Conservation (phyloP, 2,888 invertebrate genomes). For the Sesia bembeciformis region DNA sequence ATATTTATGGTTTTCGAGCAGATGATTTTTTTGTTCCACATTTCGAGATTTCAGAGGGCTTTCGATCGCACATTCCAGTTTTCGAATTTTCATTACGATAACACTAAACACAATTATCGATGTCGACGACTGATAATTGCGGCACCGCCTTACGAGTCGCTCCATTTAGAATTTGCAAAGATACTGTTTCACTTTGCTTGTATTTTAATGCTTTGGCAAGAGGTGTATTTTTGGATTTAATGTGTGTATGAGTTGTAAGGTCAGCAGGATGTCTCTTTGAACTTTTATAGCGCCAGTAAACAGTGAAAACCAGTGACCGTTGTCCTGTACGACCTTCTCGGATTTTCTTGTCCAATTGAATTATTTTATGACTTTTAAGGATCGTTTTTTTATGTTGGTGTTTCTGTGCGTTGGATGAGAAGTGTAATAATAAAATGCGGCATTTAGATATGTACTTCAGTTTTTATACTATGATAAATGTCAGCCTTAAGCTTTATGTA, state of each 20-base stretch:
- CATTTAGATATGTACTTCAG: too few relatives aligned
- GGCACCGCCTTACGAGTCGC: slow-evolving; percentile 19
- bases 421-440: too few relatives aligned
- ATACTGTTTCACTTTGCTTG: slow-evolving; percentile 4
- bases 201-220: neutral
- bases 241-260: slow-evolving; percentile 10
- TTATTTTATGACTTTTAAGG: neutral
- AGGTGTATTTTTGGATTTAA: slow-evolving; percentile 1
- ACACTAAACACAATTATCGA: slow-evolving; percentile 4
- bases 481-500: too few relatives aligned
- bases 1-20: too few relatives aligned
- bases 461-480: too few relatives aligned
- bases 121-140: slow-evolving; percentile 18
- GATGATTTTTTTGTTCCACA: too few relatives aligned
- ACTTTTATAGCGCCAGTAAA: slow-evolving; percentile 14
- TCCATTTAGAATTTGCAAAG: slow-evolving; percentile 12
- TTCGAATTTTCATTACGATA: too few relatives aligned
- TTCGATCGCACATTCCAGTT: too few relatives aligned
- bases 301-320: slow-evolving; percentile 8
- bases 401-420: too few relatives aligned
- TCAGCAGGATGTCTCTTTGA: slow-evolving; percentile 14
- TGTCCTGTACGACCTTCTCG: neutral
- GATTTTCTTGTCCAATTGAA: neutral
- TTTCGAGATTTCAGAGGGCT: too few relatives aligned
- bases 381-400: neutral